A percentile compares a stretch with the other conserved stretches of the same genome.
Conservation (phyloP, 2,888 invertebrate genomes). For the Pyrrhosoma nymphula region DNA sequence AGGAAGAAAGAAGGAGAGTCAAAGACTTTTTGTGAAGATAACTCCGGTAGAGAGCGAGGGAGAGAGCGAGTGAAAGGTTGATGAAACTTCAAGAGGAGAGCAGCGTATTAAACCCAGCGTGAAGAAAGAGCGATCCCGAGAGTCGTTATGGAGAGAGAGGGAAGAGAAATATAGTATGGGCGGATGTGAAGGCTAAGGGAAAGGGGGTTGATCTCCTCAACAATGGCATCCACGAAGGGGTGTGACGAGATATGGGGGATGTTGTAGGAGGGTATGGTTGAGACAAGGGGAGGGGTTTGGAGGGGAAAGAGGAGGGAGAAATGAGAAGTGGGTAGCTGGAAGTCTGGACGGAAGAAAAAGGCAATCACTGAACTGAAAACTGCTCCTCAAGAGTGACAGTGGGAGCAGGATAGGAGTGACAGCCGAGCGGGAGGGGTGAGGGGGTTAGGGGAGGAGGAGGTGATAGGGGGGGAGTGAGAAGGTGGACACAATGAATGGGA, state of each 20-base stretch:
- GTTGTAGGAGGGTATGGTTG: background rate
- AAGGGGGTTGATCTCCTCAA: background rate
- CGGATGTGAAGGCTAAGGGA: no score
- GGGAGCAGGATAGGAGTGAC: constrained; percentile 49
- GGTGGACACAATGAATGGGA: constrained; percentile 3
- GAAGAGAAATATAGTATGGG: background rate
- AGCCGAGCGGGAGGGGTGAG: background rate
- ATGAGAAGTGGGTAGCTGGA: background rate
- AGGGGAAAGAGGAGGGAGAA: background rate
- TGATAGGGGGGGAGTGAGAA: background rate
- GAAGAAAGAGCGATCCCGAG: constrained; percentile 29
- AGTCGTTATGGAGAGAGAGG: background rate
- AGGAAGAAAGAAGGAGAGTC: background rate
- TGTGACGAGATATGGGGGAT: no score
- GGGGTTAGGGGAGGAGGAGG: background rate
- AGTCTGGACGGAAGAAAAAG: constrained; percentile 35
- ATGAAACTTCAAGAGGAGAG: constrained; percentile 41
- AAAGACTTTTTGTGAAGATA: background rate
- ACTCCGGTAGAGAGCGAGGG: background rate
- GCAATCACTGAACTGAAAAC: constrained; percentile 65
- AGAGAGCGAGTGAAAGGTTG: background rate
- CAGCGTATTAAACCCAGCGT: constrained; percentile 56
- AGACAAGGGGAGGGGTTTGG: background rate
- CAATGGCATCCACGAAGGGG: background rate
- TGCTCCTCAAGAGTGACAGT: constrained; percentile 42